A percentile compares a stretch with the other conserved stretches of the same genome.
These are phyloP conservation scores for Papilio machaon DNA, from an alignment of 1,140 invertebrate species.

Conservation along the genomic window DNA sequence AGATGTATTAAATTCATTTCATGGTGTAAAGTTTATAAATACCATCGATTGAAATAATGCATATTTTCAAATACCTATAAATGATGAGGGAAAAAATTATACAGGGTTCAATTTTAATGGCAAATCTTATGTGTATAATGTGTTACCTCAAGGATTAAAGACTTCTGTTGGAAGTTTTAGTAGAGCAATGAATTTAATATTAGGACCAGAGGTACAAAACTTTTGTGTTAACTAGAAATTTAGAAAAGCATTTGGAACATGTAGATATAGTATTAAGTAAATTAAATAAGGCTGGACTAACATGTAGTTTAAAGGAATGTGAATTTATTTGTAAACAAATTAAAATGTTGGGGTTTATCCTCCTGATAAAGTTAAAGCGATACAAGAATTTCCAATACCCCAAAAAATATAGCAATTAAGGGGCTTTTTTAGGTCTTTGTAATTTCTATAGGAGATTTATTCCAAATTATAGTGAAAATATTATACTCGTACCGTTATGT, in stretches of 20 bases:
- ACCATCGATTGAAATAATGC: conserved; percentile 59
- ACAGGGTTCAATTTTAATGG: conserved; percentile 61
- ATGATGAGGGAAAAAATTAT: conserved; percentile 50
- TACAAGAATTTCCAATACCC: too few relatives aligned
- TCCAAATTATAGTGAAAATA: conserved; percentile 44
- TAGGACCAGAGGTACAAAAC: conserved; percentile 49
- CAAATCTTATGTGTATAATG: conserved; percentile 56
- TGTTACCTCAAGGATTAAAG: conserved; percentile 63
- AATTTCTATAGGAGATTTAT: conserved; percentile 66
- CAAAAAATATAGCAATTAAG: conserved; percentile 57
- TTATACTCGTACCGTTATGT: conserved; percentile 50
- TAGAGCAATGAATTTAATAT: conserved; percentile 55
- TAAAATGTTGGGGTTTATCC: too few relatives aligned
- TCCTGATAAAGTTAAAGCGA: too few relatives aligned
- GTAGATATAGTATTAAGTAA: too few relatives aligned
- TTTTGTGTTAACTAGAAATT: conserved; percentile 48
- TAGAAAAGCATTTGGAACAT: conserved; percentile 51
- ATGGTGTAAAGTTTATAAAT: conserved; percentile 52
- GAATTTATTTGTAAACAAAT: too few relatives aligned
- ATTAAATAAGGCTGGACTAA: too few relatives aligned
- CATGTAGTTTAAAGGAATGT: too few relatives aligned
- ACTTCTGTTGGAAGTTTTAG: conserved; percentile 63
- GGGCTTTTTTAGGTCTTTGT: conserved; percentile 64
- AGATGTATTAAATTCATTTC: conserved; percentile 55
- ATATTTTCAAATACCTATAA: conserved; percentile 68